Evolutionary conservation across 2,113 vertebrate species (phyloP).

Genomic region (Melanotaenia duboulayi): DNA sequence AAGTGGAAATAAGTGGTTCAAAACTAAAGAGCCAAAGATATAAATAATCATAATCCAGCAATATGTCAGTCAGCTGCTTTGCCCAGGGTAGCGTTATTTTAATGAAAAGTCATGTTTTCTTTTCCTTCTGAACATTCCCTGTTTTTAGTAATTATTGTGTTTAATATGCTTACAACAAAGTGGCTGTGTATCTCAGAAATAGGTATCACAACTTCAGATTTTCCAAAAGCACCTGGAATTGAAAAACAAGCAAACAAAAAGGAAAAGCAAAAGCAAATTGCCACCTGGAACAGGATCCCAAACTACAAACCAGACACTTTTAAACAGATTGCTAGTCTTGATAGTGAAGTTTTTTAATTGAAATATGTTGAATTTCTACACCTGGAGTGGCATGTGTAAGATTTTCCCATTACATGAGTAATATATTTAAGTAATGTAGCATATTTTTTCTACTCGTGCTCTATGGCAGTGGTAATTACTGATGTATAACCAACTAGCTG

Average conservation of each 20-base stretch:
- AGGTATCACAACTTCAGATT: slow-evolving; percentile 59
- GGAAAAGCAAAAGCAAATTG: too few relatives aligned
- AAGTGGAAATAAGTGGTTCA: neutral
- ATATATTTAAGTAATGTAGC: neutral
- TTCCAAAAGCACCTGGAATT: slow-evolving; percentile 51
- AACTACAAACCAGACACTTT: slow-evolving; percentile 2
- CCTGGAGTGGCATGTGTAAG: neutral
- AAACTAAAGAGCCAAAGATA: slow-evolving; percentile 20
- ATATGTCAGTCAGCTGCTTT: slow-evolving; percentile 31
- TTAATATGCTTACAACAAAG: slow-evolving; percentile 62
- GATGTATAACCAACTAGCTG: too few relatives aligned
- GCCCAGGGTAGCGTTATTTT: slow-evolving; percentile 38
- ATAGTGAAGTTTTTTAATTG: neutral
- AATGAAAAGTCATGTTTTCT: slow-evolving; percentile 42
- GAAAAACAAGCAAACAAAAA: too few relatives aligned
- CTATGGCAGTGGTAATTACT: too few relatives aligned
- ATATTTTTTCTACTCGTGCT: neutral
- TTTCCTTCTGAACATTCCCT: slow-evolving; percentile 5
- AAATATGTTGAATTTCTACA: neutral
- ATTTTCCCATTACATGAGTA: neutral
- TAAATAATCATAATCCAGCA: slow-evolving; percentile 17
- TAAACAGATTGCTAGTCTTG: neutral
- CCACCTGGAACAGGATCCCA: neutral
- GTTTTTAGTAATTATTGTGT: slow-evolving; percentile 51
- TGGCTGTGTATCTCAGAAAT: slow-evolving; percentile 34